phyloP scores from a whole-genome alignment of 2,888 invertebrate species.

The Leptothorax acervorum region DNA sequence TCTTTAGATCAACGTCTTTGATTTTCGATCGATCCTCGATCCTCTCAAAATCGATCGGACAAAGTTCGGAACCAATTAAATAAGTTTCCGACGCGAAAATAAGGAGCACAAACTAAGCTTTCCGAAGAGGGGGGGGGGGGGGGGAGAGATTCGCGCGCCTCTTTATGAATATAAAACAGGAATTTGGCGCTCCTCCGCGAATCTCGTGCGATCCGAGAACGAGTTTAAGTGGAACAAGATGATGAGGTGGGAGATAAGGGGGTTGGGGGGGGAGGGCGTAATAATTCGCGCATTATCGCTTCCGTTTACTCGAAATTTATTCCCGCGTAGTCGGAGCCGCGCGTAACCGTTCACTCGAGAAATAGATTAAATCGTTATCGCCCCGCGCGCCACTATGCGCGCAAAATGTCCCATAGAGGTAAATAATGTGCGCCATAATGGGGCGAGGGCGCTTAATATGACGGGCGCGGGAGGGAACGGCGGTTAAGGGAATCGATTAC shows the following conservation, averaged over 20 bases:
- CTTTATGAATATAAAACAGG: slow-evolving; percentile 54
- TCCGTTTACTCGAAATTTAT: slow-evolving; percentile 54
- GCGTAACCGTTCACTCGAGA: slow-evolving; percentile 52
- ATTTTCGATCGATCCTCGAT: not conserved
- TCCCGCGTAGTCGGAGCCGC: slow-evolving; percentile 28
- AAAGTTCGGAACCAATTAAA: not conserved
- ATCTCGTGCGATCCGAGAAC: slow-evolving; percentile 27
- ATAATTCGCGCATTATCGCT: slow-evolving; percentile 57
- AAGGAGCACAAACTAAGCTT: not conserved
- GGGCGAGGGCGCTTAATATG: slow-evolving; percentile 24
- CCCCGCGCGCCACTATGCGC: slow-evolving; percentile 33
- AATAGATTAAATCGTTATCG: slow-evolving; percentile 56
- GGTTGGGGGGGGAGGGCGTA: not conserved
- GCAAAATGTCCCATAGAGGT: slow-evolving; percentile 47
- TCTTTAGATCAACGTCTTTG: not conserved
- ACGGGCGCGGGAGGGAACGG: not conserved
- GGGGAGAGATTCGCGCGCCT: not conserved
- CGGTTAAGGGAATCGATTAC: slow-evolving; percentile 45
- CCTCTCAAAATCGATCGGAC: not conserved
- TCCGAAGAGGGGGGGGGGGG: not conserved
- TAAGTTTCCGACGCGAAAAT: not conserved
- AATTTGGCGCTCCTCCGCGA: slow-evolving; percentile 38
- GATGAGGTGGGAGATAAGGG: not conserved
- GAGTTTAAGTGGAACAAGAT: slow-evolving; percentile 30
- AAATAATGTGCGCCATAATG: slow-evolving; percentile 49